phyloP scores from a whole-genome alignment of 2,888 invertebrate species.

The Abrostola tripartita region DNA sequence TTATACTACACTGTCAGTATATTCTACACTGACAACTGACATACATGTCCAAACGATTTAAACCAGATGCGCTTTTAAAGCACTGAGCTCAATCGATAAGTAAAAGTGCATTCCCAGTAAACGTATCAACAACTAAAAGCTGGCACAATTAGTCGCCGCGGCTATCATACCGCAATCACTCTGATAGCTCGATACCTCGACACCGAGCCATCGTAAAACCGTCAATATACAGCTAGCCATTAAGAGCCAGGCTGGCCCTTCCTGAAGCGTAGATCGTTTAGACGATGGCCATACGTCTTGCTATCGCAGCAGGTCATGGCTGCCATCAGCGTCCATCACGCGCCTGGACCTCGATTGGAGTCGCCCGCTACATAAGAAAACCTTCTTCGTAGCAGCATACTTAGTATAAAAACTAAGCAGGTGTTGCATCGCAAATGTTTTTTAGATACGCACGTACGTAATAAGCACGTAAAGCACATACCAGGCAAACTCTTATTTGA shows the following conservation, averaged over 20 bases:
- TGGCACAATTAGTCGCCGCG: slow-evolving; percentile 21
- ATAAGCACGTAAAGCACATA: too few relatives aligned
- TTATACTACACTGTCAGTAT: too few relatives aligned
- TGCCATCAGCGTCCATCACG: slow-evolving; percentile 60
- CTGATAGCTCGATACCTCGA: slow-evolving; percentile 20
- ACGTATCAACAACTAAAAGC: slow-evolving; percentile 14
- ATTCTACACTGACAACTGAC: too few relatives aligned
- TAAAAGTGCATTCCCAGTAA: slow-evolving; percentile 9
- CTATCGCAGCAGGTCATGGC: slow-evolving; percentile 56
- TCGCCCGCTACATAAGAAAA: slow-evolving; percentile 55
- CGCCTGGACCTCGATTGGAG: slow-evolving; percentile 44
- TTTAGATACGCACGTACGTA: too few relatives aligned
- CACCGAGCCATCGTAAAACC: slow-evolving; percentile 47
- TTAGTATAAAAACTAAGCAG: slow-evolving; percentile 15
- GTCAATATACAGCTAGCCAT: slow-evolving; percentile 50
- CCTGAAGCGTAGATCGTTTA: slow-evolving; percentile 54
- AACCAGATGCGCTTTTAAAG: not conserved
- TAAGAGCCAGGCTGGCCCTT: slow-evolving; percentile 39
- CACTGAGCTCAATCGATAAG: slow-evolving; percentile 3
- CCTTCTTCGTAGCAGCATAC: slow-evolving; percentile 46
- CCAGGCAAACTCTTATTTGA: too few relatives aligned
- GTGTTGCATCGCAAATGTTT: too few relatives aligned
- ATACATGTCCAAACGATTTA: not conserved
- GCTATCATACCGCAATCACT: slow-evolving; percentile 49
- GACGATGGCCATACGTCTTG: slow-evolving; percentile 53